Conservation (phyloP, 2,113 vertebrate genomes). For the Pongo pygmaeus region DNA sequence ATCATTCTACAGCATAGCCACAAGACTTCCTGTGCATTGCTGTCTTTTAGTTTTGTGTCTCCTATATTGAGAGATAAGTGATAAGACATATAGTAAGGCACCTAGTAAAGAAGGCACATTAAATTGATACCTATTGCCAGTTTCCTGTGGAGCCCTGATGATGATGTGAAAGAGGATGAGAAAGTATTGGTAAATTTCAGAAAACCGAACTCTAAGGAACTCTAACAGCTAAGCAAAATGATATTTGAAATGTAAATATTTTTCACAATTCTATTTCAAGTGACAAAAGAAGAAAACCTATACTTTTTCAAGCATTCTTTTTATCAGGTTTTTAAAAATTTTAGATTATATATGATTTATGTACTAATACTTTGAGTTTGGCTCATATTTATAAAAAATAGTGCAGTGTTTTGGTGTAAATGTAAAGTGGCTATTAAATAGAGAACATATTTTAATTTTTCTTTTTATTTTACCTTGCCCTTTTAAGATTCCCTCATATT, state of each 20-base stretch:
- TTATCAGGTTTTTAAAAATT: not conserved
- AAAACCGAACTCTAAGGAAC: not conserved
- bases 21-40: not conserved
- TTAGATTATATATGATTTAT: not conserved
- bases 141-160: not conserved
- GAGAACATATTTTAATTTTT: not conserved
- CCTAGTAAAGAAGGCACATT: not conserved
- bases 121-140: not conserved
- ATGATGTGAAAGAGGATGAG: not conserved
- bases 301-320: not conserved
- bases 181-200: not conserved
- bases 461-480: not conserved
- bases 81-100: not conserved
- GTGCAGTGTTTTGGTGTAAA: not conserved
- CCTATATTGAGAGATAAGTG: not conserved
- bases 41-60: not conserved
- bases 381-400: not conserved
- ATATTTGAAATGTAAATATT: not conserved
- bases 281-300: not conserved
- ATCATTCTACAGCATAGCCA: no score
- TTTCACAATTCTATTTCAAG: not conserved
- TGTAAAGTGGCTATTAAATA: not conserved
- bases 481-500: slow-evolving; percentile 7
- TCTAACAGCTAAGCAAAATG: not conserved
- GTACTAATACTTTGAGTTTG: not conserved